Conservation (phyloP, 1,140 invertebrate species). For the Aphis craccivora region DNA sequence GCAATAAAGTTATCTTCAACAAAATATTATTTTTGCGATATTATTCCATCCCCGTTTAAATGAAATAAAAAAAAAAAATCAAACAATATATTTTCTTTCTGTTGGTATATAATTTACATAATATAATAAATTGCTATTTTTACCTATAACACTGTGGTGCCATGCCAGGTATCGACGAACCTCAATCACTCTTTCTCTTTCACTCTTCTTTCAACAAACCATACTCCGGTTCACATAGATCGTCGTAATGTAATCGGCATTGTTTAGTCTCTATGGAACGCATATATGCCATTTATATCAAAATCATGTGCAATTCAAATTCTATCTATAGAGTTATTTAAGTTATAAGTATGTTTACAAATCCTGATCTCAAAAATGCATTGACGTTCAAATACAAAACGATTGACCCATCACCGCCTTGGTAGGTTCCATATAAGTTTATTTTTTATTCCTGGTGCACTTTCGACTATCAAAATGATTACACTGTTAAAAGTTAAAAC, state of each 20-base stretch:
- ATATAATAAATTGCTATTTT: slow-evolving; percentile 18
- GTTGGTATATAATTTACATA: neutral
- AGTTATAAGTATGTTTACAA: no score
- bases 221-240: neutral
- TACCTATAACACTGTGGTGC: neutral
- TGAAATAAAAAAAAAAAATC: slow-evolving; percentile 4
- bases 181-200: neutral
- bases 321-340: neutral
- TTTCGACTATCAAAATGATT: neutral
- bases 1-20: neutral
- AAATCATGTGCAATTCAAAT: neutral
- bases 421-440: neutral
- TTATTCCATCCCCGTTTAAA: neutral
- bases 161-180: neutral
- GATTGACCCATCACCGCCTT: neutral
- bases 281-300: neutral
- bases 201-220: neutral
- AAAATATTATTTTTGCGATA: neutral
- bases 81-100: neutral
- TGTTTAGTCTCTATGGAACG: neutral
- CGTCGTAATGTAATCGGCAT: neutral
- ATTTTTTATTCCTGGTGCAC: neutral
- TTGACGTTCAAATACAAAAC: slow-evolving; percentile 18
- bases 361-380: neutral
- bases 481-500: no score